These are phyloP conservation scores for Bombus vancouverensis DNA, from an alignment of 1,140 invertebrate species.

Conservation along the genomic window DNA sequence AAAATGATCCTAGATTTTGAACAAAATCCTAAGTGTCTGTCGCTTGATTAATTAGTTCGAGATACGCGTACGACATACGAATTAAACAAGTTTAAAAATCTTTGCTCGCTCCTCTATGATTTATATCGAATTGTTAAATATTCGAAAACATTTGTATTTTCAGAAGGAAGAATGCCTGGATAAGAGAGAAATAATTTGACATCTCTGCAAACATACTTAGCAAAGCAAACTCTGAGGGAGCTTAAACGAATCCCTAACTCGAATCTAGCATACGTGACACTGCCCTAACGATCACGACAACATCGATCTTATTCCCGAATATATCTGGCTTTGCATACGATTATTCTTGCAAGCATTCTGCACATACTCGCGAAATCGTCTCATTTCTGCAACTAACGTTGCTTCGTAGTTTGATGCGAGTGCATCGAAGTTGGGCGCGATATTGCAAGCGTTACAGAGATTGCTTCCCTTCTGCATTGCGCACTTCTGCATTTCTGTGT, in stretches of 20 bases:
- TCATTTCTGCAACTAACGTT: background rate
- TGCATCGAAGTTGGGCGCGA: background rate
- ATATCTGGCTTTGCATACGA: background rate
- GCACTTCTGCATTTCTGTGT: background rate
- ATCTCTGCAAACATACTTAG: background rate
- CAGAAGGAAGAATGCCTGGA: background rate
- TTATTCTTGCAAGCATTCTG: too few relatives aligned
- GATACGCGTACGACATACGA: too few relatives aligned
- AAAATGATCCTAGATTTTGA: too few relatives aligned
- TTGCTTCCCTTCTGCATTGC: background rate
- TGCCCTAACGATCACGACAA: background rate
- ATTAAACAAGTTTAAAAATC: too few relatives aligned
- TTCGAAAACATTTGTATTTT: background rate
- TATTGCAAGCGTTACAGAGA: slow-evolving; percentile 18
- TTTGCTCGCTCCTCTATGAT: too few relatives aligned
- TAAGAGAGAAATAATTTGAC: background rate
- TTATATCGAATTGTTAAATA: too few relatives aligned
- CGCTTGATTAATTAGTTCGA: too few relatives aligned
- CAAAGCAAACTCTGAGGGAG: slow-evolving; percentile 26
- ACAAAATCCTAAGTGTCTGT: too few relatives aligned
- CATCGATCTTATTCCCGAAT: slow-evolving; percentile 2
- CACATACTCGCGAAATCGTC: background rate
- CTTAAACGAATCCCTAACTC: slow-evolving; percentile 41
- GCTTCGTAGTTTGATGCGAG: background rate
- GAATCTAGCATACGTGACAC: background rate